Evolutionary conservation across 2,888 invertebrate species (phyloP), one percentile per base, ranked within the genome.

Genomic region (Cactoblastis cactorum): DNA sequence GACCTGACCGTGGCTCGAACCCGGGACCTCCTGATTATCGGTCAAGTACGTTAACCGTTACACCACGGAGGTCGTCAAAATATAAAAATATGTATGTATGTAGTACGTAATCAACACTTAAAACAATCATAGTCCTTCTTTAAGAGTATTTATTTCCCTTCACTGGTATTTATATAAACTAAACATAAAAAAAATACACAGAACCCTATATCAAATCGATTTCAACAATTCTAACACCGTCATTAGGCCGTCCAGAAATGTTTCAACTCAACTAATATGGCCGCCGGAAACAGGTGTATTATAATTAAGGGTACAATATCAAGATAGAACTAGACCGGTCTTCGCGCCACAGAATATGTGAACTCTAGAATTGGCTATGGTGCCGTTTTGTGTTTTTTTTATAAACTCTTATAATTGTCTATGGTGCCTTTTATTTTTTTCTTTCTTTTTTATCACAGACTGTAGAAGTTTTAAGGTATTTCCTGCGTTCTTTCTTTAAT

Each of bases 241-340:
- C 22, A 35, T 47, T 47, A 35, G 35, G 22, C 22, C 6, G 19
- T 35, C 14, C 35, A 15, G 22, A 47, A 22, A 35, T 14, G 52
- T 52, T 51, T 52, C 46, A 18, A 15, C 28, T 28, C 28, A 28
- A 50, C 53, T 53, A 50, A 48, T 28, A 53, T 57, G 59, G 64
- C 61, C 58, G 28, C 17, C 62, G 64, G 64, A 64, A 55, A 53
- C 64, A 64, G 64, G 61, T 64, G 57, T 45, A 47, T 37, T 24
- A 35, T 53, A 53, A 49, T 52, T 52, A 49, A 24, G 22, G 45
- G 49, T 35, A 35, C 41, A 47, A 24, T 24, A 38, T 14, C 41
- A 41, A 41, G 24, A 41, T 41, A 41, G 39, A 19, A 8, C 14
- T 24, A 41, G 24, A 41, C 41, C 24, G 24, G 41, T 41, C 24